Base-by-base conservation (phyloP, 2,797 vertebrate genomes). In the Arrhamphus sclerolepis region DNA sequence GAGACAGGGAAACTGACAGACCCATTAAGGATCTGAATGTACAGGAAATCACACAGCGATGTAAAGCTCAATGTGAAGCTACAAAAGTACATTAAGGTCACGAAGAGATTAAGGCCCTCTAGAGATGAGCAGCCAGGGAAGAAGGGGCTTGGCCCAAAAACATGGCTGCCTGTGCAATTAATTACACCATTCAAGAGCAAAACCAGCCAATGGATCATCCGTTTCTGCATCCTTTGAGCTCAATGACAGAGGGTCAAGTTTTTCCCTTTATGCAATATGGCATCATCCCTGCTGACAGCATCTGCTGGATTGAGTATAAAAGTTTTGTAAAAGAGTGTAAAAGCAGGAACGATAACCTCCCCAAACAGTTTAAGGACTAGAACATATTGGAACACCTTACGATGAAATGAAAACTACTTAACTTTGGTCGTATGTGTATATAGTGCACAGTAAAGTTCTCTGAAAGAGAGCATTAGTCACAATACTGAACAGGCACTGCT, bases 211-310 rank as follows among this genome's bases (percentile, higher is more conserved):
- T 82, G 73, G 72, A 85, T 87, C 78, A 83, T 59, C 63, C 31
- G 47, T 4, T 43, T n/a, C 57, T 7, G 24, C 52, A 20, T 61
- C 46, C 74, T 71, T 48, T 64, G 42, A 66, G 53, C 66, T 80
- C 72, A 83, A 90, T 85, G 85, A 84, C 84, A 73, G 52, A 34
- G 42, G 48, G 62, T 68, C 64, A n/a, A 73, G 55, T 56, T 56
- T 54, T 26, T 6, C 56, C 70, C 67, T 72, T 63, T 54, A 78
- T 81, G 80, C 78, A 79, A 85, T 84, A 68, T 80, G 73, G 73
- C 47, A 58, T 58, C 61, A 13, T 80, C 74, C 75, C 59, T 31
- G n/a, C 66, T 62, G 66, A 79, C 56, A 46, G 58, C 7, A 52
- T 67, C 60, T 56, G 42, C 46, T 56, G 53, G 46, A 46, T 18